These are phyloP conservation scores for Brachystomella parvula DNA, from an alignment of 1,140 invertebrate species.

Conservation along the genomic window DNA sequence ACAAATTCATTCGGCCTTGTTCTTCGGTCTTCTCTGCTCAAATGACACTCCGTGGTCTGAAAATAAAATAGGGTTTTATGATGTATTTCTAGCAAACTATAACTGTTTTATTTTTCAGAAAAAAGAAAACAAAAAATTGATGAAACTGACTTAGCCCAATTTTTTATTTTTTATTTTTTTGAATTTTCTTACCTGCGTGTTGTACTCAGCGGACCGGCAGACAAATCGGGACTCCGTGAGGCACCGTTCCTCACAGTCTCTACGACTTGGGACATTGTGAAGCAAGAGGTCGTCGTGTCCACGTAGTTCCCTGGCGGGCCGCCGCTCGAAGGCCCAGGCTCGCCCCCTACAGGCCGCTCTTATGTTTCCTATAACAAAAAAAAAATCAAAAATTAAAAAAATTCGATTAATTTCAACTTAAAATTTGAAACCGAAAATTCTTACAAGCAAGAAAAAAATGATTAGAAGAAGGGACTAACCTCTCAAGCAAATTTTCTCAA, in stretches of 20 bases:
- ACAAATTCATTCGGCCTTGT: slow-evolving; percentile 43
- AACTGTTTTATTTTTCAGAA: neutral
- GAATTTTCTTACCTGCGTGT: slow-evolving; percentile 42
- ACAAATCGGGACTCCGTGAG: slow-evolving; percentile 42
- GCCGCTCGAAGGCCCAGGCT: slow-evolving; percentile 49
- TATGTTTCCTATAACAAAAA: slow-evolving; percentile 35
- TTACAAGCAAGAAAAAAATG: neutral
- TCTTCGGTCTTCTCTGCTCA: slow-evolving; percentile 45
- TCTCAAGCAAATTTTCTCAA: slow-evolving; percentile 49
- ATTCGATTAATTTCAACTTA: too few relatives aligned
- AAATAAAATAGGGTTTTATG: neutral
- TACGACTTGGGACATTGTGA: slow-evolving; percentile 43
- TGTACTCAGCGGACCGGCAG: slow-evolving; percentile 48
- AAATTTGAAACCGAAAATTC: neutral
- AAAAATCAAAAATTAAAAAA: neutral
- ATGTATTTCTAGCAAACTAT: neutral
- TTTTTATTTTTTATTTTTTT: too few relatives aligned
- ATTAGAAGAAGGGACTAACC: slow-evolving; percentile 38
- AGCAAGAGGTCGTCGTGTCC: slow-evolving; percentile 43
- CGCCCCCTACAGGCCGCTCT: slow-evolving; percentile 43
- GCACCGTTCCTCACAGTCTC: slow-evolving; percentile 48
- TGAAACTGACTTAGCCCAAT: too few relatives aligned
- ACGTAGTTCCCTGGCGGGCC: slow-evolving; percentile 46
- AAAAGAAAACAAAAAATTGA: neutral
- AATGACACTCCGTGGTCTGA: slow-evolving; percentile 43